Percentiles rank a stretch among this genome's conserved stretches.
phyloP scores from a whole-genome alignment of 2,113 vertebrate genomes.

The Psilopsiagon aurifrons region DNA sequence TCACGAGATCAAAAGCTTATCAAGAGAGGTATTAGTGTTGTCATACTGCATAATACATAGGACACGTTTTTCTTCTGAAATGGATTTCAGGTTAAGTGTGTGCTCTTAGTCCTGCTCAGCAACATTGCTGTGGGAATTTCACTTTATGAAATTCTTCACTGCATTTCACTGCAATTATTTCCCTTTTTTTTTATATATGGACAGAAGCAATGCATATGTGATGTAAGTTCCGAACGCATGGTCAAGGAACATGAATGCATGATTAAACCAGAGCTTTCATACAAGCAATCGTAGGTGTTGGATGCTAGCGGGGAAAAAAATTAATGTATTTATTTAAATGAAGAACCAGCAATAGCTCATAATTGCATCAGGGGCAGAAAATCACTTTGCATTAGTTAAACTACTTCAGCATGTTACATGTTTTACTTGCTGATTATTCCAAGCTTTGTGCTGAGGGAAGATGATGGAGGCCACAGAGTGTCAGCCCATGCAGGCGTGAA shows the following conservation, averaged over 20 bases:
- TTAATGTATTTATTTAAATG: background rate
- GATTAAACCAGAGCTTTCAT: background rate
- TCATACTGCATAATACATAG: background rate
- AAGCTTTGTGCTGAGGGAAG: background rate
- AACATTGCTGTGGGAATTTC: background rate
- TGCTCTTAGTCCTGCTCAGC: background rate
- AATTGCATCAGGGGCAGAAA: background rate
- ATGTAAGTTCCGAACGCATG: background rate
- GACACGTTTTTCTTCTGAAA: background rate
- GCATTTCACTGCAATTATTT: background rate
- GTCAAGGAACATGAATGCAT: background rate
- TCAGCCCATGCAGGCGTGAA: background rate
- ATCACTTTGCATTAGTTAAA: background rate
- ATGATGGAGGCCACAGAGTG: background rate
- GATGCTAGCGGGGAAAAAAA: background rate
- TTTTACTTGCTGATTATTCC: background rate
- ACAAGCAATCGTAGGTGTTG: background rate
- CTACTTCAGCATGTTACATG: background rate
- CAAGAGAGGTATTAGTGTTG: background rate
- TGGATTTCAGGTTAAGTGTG: background rate
- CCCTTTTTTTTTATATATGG: background rate
- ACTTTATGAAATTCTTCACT: background rate
- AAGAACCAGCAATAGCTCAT: background rate
- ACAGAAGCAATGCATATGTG: background rate
- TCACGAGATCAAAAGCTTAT: background rate